Base-by-base conservation (phyloP, 1,140 invertebrate species). In the Zeugodacus cucurbitae region DNA sequence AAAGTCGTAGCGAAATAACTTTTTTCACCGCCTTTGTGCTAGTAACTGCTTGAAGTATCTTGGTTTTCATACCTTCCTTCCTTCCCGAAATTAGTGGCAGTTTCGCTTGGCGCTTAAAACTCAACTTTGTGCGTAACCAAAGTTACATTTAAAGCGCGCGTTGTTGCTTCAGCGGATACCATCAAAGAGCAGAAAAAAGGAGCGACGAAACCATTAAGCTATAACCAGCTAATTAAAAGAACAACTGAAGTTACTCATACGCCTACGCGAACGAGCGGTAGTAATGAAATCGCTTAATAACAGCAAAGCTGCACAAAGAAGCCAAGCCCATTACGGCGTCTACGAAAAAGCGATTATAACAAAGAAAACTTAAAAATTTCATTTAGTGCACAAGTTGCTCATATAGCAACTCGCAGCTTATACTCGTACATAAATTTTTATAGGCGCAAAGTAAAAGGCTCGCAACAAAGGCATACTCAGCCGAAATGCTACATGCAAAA, bases 301-400 rank as follows among this genome's bases (percentile, higher is more conserved):
- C 67, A 74, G 20, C 34, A 22, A 74, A 74, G 67, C 67, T 6
- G 11, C 32, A 22, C 17, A 70, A 20, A 14, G 67, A 37, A 70
- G 67, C 29, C 32, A 70, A 70, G 17, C 44, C 34, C 67, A 70
- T 74, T 74, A 22, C 34, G 41, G 17, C 20, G 67, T 74, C 37
- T 74, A 41, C 67, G 20, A 20, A 74, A 74, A 74, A 20, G 17
- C 7, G 67, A 74, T 74, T 41, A 41, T 74, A 74, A 74, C 67
- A 74, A 74, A 74, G 67, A 22, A 32, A 74, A 41, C 32, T 74
- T 74, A 8, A 37, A 74, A 74, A 74, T 74, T 74, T 74, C 67
- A 74, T 74, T 74, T 37, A 74, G 29, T 20, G 7, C 6, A 14
- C 17, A 74, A 74, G 34, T 41, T 74, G 20, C 8, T 74, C 14